These are phyloP conservation scores for Rhyacophila evoluta DNA, from an alignment of 2,888 invertebrate genomes.

Conservation along the genomic window DNA sequence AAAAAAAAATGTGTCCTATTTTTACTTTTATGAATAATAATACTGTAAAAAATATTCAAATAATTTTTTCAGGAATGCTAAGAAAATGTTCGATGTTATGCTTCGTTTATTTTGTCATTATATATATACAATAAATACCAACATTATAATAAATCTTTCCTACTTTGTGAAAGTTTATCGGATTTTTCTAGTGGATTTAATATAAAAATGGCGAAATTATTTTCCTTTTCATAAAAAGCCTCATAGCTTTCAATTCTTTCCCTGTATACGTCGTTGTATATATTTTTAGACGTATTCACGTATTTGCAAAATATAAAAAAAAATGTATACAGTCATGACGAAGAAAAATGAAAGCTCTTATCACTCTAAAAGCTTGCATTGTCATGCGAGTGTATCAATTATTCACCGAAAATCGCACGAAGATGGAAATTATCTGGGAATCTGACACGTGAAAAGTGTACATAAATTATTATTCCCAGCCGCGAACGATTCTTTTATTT, in stretches of 20 bases:
- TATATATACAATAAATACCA: not conserved
- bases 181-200: not conserved
- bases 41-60: too few species aligned
- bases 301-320: conserved; percentile 23
- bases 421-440: not conserved
- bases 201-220: conserved; percentile 9
- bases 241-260: conserved; percentile 10
- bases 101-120: too few species aligned
- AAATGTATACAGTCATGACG: conserved; percentile 25
- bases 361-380: conserved; percentile 36
- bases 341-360: conserved; percentile 41
- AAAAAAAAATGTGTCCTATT: too few species aligned
- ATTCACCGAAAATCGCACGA: conserved; percentile 35
- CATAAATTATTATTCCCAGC: not conserved
- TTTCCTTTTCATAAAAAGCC: conserved; percentile 2
- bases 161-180: not conserved
- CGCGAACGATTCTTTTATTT: not conserved
- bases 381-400: conserved; percentile 42
- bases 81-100: too few species aligned
- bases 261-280: not conserved
- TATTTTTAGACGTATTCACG: not conserved
- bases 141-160: not conserved
- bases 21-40: too few species aligned
- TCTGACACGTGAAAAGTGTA: not conserved
- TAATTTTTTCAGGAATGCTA: too few species aligned